Conservation (phyloP, 2,797 vertebrate genomes). For the Bradypodion ventrale region DNA sequence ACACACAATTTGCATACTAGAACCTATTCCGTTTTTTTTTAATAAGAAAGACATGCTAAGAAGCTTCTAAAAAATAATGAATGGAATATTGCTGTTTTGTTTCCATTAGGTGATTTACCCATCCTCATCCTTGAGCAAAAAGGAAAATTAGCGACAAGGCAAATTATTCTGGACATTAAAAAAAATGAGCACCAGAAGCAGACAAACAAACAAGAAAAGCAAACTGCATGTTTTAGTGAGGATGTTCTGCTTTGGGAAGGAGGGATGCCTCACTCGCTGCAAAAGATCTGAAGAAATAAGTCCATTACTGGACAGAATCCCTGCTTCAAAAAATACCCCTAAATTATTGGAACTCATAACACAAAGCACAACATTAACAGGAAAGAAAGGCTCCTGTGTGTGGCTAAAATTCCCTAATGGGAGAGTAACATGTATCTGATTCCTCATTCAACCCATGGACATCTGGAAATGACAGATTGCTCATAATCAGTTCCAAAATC, state of each 20-base stretch:
- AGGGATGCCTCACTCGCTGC: background rate
- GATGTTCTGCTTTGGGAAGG: background rate
- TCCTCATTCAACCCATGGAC: conserved; percentile 54
- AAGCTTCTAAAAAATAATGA: background rate
- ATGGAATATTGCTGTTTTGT: background rate
- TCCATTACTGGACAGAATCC: background rate
- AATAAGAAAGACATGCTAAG: background rate
- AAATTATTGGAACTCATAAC: background rate
- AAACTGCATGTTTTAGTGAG: too few relatives aligned
- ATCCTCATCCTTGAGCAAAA: background rate
- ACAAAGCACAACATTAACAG: conserved; percentile 7
- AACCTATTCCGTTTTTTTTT: background rate
- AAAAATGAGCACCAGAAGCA: background rate
- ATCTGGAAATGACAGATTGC: conserved; percentile 68
- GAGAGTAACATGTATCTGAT: conserved; percentile 55
- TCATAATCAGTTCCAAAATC: conserved; percentile 62
- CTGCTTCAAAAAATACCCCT: background rate
- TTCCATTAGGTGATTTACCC: background rate
- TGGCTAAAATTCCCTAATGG: conserved; percentile 42
- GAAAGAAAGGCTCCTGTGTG: background rate
- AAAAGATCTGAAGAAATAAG: background rate
- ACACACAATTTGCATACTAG: background rate
- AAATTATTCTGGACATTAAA: background rate
- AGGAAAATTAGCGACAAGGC: background rate
- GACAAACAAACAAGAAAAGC: too few relatives aligned